Evolutionary conservation across 2,797 vertebrate species (phyloP), one percentile per base, ranked within the genome.

Genomic region (Todus mexicanus): DNA sequence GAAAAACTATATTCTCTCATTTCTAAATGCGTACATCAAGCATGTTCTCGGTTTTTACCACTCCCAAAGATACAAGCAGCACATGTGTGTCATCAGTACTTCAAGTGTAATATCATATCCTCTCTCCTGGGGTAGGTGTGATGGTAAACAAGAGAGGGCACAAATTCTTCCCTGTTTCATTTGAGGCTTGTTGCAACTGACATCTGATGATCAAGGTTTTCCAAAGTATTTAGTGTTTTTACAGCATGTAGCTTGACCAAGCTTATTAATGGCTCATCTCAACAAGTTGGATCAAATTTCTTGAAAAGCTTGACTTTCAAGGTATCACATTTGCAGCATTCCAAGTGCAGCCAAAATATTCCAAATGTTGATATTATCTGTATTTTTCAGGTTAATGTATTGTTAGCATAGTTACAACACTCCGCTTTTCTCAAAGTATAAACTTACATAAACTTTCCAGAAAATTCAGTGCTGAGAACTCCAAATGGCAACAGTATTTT

Each of bases 391-490:
- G 31, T 47, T 18, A 37, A 47, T 33, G 31, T 50, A 15, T 31
- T 88, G 70, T 47, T 65, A 69, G 12, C 19, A 15, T n/a, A 56
- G 38, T 37, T 79, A 40, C 9, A 80, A 35, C 7, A 8, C 10
- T 86, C 10, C 6, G 23, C 17, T 61, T 14, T 73, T 90, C 42
- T 63, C 16, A 13, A 83, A 57, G 8, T 74, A 29, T 48, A 59
- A 78, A 56, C 15, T 61, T 74, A 38, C 29, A 29, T 47, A 42
- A 90, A 69, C 43, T 66, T 95, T 91, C 69, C 16, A 73, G 79
- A 89, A 79, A 94, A 59, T n/a, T 91, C 73, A 38, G 33, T 72
- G 38, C 50, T 48, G n/a, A 94, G 51, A 69, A 35, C 63, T 72
- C 33, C 31, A 90, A 92, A 78, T 69, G 43, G 35, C 35, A 79